A percentile compares a stretch with the other conserved stretches of the same genome.
Conservation (phyloP, 2,888 invertebrate genomes). For the Callimorpha dominula region DNA sequence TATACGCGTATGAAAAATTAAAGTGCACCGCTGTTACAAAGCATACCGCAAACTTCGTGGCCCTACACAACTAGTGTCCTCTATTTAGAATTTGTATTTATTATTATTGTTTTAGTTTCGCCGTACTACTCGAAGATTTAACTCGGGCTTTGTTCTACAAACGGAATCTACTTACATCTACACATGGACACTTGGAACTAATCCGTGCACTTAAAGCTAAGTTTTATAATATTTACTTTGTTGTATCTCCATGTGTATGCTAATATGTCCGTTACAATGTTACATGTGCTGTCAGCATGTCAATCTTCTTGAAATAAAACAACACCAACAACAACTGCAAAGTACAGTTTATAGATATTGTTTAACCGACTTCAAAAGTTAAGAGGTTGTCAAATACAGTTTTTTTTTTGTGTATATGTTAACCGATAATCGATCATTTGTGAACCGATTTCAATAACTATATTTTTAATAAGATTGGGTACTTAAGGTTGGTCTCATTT, state of each 20-base stretch:
- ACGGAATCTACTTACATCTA: constrained; percentile 34
- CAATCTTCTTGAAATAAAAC: no score
- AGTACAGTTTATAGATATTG: no score
- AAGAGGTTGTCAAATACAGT: no score
- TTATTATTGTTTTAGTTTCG: constrained; percentile 66
- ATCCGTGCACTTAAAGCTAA: constrained; percentile 9
- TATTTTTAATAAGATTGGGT: no score
- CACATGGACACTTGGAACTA: constrained; percentile 22
- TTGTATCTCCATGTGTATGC: not conserved
- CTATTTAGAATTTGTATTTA: constrained; percentile 67
- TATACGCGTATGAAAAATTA: no score
- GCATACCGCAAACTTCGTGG: constrained; percentile 36
- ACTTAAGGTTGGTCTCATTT: not conserved
- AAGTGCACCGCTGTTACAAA: no score
- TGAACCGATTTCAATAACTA: no score
- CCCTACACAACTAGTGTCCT: constrained; percentile 50
- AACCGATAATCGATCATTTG: no score
- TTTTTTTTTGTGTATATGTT: no score
- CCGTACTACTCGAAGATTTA: constrained; percentile 51
- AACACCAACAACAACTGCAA: no score
- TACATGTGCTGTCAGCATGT: not conserved
- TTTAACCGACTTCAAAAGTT: no score
- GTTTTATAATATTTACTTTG: not conserved
- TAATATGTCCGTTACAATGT: not conserved
- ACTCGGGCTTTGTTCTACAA: constrained; percentile 40